Conservation (phyloP, 2,113 vertebrate genomes). For the Anarrhichthys ocellatus region DNA sequence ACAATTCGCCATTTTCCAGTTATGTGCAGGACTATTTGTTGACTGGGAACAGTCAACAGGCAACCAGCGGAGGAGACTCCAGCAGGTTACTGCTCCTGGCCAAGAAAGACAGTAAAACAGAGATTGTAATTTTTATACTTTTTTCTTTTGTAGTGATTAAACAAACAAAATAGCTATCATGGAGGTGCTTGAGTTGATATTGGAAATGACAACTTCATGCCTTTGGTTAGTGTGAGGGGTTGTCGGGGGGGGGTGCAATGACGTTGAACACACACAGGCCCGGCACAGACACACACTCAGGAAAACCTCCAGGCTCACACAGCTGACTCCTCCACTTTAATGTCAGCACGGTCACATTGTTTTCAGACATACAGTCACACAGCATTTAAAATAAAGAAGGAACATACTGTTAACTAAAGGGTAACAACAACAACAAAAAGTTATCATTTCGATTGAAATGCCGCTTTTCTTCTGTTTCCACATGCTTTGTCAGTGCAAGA, state of each 20-base stretch:
- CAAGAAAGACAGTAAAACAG: neutral
- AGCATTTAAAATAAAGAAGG: neutral
- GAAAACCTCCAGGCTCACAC: slow-evolving; percentile 36
- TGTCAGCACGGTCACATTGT: slow-evolving; percentile 35
- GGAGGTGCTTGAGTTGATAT: neutral
- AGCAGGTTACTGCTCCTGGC: neutral
- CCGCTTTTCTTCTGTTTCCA: neutral
- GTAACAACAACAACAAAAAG: neutral
- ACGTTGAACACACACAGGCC: slow-evolving; percentile 39
- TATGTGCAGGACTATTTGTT: neutral
- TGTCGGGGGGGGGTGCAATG: slow-evolving; percentile 2
- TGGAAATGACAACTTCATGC: slow-evolving; percentile 16
- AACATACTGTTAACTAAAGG: neutral
- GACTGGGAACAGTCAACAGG: neutral
- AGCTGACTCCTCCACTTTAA: slow-evolving; percentile 32
- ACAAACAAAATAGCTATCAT: neutral
- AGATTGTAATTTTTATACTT: neutral
- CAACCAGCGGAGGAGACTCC: neutral
- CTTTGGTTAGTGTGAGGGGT: slow-evolving; percentile 57
- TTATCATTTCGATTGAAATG: neutral
- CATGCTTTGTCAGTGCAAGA: slow-evolving; percentile 69
- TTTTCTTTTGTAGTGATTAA: neutral
- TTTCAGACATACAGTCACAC: slow-evolving; percentile 33
- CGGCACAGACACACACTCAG: slow-evolving; percentile 51
- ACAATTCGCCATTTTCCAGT: neutral